A percentile compares a stretch with the other conserved stretches of the same genome.
Evolutionary conservation across 2,797 vertebrate genomes (phyloP).

Genomic region (Vipera ursinii): DNA sequence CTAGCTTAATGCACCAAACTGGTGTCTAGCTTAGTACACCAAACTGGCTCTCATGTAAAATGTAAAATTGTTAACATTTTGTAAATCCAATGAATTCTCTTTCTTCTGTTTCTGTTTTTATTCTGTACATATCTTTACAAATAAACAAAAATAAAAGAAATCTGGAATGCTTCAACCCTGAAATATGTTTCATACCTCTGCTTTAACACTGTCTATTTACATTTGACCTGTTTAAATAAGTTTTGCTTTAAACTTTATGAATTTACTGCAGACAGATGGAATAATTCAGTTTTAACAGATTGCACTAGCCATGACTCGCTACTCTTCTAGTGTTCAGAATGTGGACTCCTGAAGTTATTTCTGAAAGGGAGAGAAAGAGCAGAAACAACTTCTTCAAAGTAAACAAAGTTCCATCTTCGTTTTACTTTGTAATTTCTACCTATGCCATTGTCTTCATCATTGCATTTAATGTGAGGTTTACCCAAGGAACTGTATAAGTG

Average conservation of each 20-base stretch:
- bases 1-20: neutral
- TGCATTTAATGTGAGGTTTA: neutral
- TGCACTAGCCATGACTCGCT: neutral
- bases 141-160: neutral
- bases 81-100: neutral
- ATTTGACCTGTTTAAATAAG: neutral
- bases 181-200: neutral
- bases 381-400: neutral
- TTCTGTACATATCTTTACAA: neutral
- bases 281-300: neutral
- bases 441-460: neutral
- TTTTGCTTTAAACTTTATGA: neutral
- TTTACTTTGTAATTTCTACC: neutral
- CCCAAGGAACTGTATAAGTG: neutral
- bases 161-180: neutral
- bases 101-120: neutral
- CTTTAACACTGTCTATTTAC: neutral
- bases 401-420: neutral
- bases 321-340: neutral
- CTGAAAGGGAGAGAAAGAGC: neutral
- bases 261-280: neutral
- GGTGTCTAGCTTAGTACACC: neutral
- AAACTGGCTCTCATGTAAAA: neutral
- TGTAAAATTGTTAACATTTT: neutral
- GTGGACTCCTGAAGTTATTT: neutral